Percentiles rank a stretch among this genome's conserved stretches.
These are phyloP conservation scores for Ips nitidus DNA, from an alignment of 1,140 invertebrate genomes.

Conservation along the genomic window DNA sequence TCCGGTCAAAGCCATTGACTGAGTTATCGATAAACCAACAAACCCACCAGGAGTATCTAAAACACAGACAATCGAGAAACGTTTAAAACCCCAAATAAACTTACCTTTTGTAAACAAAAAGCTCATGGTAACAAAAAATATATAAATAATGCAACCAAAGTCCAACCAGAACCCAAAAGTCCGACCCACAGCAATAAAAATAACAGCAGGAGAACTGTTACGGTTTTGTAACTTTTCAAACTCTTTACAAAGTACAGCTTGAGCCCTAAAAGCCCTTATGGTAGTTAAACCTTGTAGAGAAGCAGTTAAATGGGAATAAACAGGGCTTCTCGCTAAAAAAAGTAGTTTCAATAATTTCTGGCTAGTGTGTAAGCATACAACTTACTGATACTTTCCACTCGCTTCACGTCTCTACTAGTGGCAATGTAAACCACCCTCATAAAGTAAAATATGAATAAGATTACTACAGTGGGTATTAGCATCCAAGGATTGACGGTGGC, in stretches of 20 bases:
- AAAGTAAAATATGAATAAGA: conserved; percentile 62
- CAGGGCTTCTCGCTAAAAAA: conserved; percentile 68
- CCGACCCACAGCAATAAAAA: conserved; percentile 66
- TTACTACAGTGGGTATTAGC: conserved; percentile 66
- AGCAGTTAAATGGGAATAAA: conserved; percentile 80
- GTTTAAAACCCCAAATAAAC: conserved; percentile 1
- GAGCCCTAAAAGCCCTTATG: conserved; percentile 70
- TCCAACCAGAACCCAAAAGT: conserved; percentile 61
- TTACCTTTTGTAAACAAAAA: conserved; percentile 51
- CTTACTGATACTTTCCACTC: conserved; percentile 80
- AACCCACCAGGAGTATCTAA: conserved; percentile 54
- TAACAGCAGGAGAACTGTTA: conserved; percentile 66
- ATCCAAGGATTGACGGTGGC: conserved; percentile 71
- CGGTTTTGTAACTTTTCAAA: conserved; percentile 63
- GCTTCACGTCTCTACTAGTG: conserved; percentile 79
- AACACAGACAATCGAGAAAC: conserved; percentile 11
- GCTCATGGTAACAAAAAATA: conserved; percentile 60
- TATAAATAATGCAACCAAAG: conserved; percentile 70
- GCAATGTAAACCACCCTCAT: conserved; percentile 74
- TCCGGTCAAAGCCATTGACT: conserved; percentile 59
- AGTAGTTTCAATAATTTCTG: conserved; percentile 6
- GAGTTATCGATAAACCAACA: conserved; percentile 61
- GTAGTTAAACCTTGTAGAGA: conserved; percentile 78
- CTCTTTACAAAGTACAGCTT: conserved; percentile 68
- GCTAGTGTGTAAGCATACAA: conserved; percentile 22